Evolutionary conservation across 2,113 vertebrate species (phyloP).

Genomic region (Camelus bactrianus): DNA sequence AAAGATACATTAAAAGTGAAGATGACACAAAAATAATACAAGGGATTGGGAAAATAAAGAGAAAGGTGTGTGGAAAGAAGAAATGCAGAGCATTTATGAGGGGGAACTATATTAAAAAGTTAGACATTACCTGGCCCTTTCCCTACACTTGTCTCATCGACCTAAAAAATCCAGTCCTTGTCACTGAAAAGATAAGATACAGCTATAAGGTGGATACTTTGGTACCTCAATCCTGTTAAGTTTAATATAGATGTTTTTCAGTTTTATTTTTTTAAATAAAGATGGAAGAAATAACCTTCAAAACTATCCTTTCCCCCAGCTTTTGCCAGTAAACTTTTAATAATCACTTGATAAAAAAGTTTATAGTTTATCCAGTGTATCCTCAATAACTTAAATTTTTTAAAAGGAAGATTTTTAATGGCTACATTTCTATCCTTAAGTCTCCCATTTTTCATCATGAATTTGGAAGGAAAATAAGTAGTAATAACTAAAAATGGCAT

Average conservation of each 20-base stretch:
- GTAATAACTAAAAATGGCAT: conserved; percentile 74
- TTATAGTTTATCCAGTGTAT: conserved; percentile 75
- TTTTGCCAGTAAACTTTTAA: conserved; percentile 62
- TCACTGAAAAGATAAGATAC: conserved; percentile 60
- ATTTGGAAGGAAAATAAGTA: conserved; percentile 41
- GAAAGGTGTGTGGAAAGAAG: neutral
- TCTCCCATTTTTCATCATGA: conserved; percentile 46
- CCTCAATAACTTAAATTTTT: conserved; percentile 68
- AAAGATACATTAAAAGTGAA: neutral
- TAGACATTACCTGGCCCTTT: neutral
- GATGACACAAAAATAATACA: conserved; percentile 39
- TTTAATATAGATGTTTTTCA: conserved; percentile 69
- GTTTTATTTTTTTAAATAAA: conserved; percentile 70
- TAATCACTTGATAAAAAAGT: conserved; percentile 55
- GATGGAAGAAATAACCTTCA: conserved; percentile 60
- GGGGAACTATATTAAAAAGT: neutral
- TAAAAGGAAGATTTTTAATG: conserved; percentile 65
- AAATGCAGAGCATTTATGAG: neutral
- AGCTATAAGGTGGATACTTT: conserved; percentile 64
- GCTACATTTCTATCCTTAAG: neutral
- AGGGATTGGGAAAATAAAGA: conserved; percentile 26
- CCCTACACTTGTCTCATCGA: neutral
- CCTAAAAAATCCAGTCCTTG: conserved; percentile 73
- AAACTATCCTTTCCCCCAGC: neutral
- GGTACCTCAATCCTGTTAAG: conserved; percentile 79